Evolutionary conservation across 2,888 invertebrate species (phyloP), one percentile per base, ranked within the genome.

Genomic region (Neelides folsomi): DNA sequence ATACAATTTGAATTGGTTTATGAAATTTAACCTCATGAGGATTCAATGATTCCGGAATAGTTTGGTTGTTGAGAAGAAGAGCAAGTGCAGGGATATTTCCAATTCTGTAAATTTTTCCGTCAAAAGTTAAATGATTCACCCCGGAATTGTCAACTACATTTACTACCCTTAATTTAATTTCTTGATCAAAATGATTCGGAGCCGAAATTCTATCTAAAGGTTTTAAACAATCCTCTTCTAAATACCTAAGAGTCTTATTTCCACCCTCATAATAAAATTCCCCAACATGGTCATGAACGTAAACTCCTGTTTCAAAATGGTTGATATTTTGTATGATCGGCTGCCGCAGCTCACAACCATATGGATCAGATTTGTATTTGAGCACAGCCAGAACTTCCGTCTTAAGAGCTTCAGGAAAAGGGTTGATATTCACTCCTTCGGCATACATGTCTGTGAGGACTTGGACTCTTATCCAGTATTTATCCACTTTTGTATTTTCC

Each of bases 1-100:
- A 48, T 1, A 62, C 55, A 27, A 62, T 15, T 20, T 62, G 57
- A 12, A 62, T 51, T 6, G 55, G 53, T 51, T 52, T 50, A 2
- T 47, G 52, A 38, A 54, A 52, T 2, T 45, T 12, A 16, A 45
- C 12, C 5, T n/a, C 6, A 1, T 53, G 34, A 12, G 55, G 52
- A 13, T 37, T 45, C 1, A 42, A 15, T 1, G 3, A 13, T 1
- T 44, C 41, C 1, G 56, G 53, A 35, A 57, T 43, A 1, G 15
- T 0, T 6, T 47, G 27, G 1, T 41, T 44, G 2, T 57, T 51
- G 0, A 57, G 10, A 15, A 61, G 3, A 6, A 19, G 52, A 18
- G 53, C 27, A 8, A 61, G 43, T 8, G 56, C 13, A 5, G 57
- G 57, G 15, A 52, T 57, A 15, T 53, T 49, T 16, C 15, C 43